Conservation (phyloP, 2,113 vertebrate species). For the Cryptomyrus ogoouensis region DNA sequence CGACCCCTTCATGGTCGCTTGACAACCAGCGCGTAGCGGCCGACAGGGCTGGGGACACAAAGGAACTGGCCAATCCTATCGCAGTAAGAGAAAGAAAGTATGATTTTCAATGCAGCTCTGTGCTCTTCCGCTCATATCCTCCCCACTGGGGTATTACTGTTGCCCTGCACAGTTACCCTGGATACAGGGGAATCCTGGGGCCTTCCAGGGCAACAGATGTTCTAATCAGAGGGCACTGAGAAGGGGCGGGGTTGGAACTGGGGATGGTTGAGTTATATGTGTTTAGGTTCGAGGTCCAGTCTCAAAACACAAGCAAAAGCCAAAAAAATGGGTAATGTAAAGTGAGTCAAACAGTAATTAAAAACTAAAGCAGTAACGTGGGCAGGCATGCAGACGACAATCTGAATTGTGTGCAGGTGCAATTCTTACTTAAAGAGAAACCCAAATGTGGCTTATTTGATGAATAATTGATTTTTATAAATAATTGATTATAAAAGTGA, state of each 20-base stretch:
- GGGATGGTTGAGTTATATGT: not conserved
- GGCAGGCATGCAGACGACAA: not conserved
- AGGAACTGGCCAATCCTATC: not conserved
- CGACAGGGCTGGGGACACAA: not conserved
- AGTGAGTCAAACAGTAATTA: not conserved
- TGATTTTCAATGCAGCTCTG: not conserved
- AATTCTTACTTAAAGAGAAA: not conserved
- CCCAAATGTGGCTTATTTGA: not conserved
- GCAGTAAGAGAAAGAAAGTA: not conserved
- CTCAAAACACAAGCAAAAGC: not conserved
- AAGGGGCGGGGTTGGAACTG: not conserved
- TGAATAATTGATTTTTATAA: constrained; percentile 25
- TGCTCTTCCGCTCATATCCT: not conserved
- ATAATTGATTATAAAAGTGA: not conserved
- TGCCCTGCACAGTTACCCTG: constrained; percentile 23
- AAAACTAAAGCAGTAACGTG: not conserved
- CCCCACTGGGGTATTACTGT: constrained; percentile 14
- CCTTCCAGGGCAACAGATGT: constrained; percentile 22
- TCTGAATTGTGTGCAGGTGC: not conserved
- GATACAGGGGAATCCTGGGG: constrained; percentile 20
- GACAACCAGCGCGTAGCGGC: not conserved
- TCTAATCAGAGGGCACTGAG: constrained; percentile 6
- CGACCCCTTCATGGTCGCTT: not conserved
- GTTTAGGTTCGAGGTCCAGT: not conserved
- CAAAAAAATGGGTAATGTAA: not conserved